Evolutionary conservation across 2,888 invertebrate species (phyloP).

Genomic region (Epinotia nisella): DNA sequence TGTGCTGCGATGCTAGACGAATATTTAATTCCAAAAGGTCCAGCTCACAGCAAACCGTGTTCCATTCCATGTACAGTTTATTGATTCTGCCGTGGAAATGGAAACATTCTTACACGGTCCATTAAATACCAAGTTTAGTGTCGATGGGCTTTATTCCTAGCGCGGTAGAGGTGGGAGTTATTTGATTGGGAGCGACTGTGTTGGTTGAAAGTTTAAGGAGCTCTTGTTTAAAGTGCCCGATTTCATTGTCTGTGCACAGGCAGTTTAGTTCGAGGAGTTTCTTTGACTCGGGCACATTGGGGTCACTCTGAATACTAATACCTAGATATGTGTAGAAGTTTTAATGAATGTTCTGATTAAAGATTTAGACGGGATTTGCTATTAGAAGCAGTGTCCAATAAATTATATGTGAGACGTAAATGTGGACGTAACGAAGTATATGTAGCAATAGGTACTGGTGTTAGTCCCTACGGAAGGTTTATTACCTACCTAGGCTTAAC

Average conservation of each 20-base stretch:
- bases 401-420: too few species aligned
- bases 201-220: constrained; percentile 32
- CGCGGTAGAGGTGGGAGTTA: constrained; percentile 16
- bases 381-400: background rate
- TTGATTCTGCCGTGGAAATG: constrained; percentile 37
- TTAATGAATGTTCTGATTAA: background rate
- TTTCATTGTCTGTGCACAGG: constrained; percentile 33
- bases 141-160: constrained; percentile 24
- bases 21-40: constrained; percentile 29
- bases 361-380: background rate
- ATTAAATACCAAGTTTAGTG: constrained; percentile 25
- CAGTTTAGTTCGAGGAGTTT: constrained; percentile 15
- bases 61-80: constrained; percentile 24
- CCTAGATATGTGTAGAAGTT: background rate
- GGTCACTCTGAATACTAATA: constrained; percentile 14
- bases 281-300: constrained; percentile 9
- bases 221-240: constrained; percentile 32
- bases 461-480: background rate
- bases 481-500: background rate
- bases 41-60: constrained; percentile 16
- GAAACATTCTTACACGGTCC: constrained; percentile 34
- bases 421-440: too few species aligned
- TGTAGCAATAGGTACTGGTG: too few species aligned
- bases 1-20: constrained; percentile 14
- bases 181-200: constrained; percentile 9